Percentiles rank a stretch among this genome's conserved stretches.
phyloP scores from a whole-genome alignment of 1,140 invertebrate species.

The Cryptotermes secundus region DNA sequence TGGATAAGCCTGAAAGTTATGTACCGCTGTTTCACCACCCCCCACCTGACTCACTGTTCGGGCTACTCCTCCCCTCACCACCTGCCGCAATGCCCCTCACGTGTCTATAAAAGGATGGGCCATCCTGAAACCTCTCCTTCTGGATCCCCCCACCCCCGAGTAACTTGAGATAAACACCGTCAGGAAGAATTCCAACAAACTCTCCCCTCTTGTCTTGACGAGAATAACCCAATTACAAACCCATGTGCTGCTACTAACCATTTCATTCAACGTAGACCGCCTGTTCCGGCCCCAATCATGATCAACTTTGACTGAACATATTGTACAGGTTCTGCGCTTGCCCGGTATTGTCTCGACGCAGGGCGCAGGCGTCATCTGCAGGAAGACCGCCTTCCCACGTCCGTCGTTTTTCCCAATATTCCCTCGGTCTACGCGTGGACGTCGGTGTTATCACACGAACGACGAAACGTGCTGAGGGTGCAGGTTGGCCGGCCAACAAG shows the following conservation, averaged over 20 bases:
- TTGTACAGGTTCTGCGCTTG: neutral
- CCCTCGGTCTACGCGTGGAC: slow-evolving; percentile 10
- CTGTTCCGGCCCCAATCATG: neutral
- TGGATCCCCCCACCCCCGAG: slow-evolving; percentile 13
- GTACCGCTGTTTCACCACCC: neutral
- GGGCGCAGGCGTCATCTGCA: neutral
- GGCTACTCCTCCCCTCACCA: slow-evolving; percentile 5
- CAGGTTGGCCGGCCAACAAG: neutral
- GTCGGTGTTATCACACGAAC: slow-evolving; percentile 9
- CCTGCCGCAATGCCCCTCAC: slow-evolving; percentile 31
- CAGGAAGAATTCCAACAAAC: slow-evolving; percentile 25
- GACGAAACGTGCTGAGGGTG: neutral
- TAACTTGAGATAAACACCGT: slow-evolving; percentile 33
- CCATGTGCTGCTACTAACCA: neutral
- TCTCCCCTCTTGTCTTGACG: neutral
- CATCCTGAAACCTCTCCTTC: slow-evolving; percentile 20
- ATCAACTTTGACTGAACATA: neutral
- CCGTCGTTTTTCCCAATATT: neutral
- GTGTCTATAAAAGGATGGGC: slow-evolving; percentile 37
- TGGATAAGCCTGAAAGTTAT: neutral
- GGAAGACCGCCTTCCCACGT: neutral
- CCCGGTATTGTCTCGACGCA: neutral
- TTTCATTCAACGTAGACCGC: neutral
- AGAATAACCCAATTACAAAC: slow-evolving; percentile 31
- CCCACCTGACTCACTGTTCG: slow-evolving; percentile 4